phyloP scores from a whole-genome alignment of 2,113 vertebrate genomes.

The Sus scrofa region T2T-Sscrofa CM000820.6:12217501-12218000 shows the following conservation, averaged over 20 bases:
- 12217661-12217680: neutral
- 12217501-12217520: too few relatives aligned
- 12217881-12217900: neutral
- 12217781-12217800: neutral
- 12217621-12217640: neutral
- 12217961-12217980: neutral
- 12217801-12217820: neutral
- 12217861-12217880: too few relatives aligned
- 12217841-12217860: neutral
- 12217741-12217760: neutral
- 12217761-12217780: conserved; percentile 19
- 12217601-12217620: neutral
- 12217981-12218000: conserved; percentile 13
- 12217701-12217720: neutral
- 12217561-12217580: conserved; percentile 28
- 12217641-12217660: neutral
- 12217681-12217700: neutral
- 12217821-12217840: neutral
- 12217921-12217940: neutral
- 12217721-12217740: neutral
- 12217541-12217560: neutral
- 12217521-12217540: neutral
- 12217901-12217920: conserved; percentile 4
- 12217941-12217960: conserved; percentile 30
- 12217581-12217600: neutral